Base-by-base conservation (phyloP, 1,140 invertebrate species). In the Drosophila tropicalis region DNA sequence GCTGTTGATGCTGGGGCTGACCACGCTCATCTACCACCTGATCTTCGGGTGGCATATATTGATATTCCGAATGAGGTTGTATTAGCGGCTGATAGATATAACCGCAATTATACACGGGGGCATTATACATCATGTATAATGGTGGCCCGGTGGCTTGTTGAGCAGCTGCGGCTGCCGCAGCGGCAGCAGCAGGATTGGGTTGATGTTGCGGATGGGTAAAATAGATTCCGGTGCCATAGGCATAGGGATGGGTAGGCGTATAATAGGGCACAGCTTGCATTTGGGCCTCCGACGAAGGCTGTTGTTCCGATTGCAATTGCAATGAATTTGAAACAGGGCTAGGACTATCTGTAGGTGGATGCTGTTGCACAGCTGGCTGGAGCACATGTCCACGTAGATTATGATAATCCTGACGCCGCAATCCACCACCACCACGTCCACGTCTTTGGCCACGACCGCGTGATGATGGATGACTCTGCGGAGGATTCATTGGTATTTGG, bases 61-160 rank as follows among this genome's bases (percentile, higher is more conserved):
- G 85, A 29, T 81, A 92, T 47, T 92, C 91, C 4, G 77, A 61
- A 13, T 22, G 44, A 3, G 61, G 80, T 9, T 77, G 73, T 56
- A 91, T 54, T 10, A 92, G 19, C 1, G 60, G 70, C 17, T 73
- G 81, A 71, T 78, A 87, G 17, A 81, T 60, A 25, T 75, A 85
- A 13, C 81, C 70, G 44, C 72, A 84, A 39, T 89, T 90, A 47
- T 75, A 90, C 44, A 90, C 69, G 12, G 55, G 76, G 13, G 41
- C 66, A 36, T 76, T 76, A 22, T 76, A 76, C 66, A 76, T 44
- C 36, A 76, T 7, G 19, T 72, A 92, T 3, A 91, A 25, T 5
- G 91, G 91, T 0, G 71, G 47, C 0, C 90, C 90, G 3, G 90
- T 73, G 13, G 79, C 87, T 63, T 91, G 91, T 57, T 91, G 89